Base-by-base conservation (phyloP, 2,797 vertebrate genomes). In the Adelosebastes latens region DNA sequence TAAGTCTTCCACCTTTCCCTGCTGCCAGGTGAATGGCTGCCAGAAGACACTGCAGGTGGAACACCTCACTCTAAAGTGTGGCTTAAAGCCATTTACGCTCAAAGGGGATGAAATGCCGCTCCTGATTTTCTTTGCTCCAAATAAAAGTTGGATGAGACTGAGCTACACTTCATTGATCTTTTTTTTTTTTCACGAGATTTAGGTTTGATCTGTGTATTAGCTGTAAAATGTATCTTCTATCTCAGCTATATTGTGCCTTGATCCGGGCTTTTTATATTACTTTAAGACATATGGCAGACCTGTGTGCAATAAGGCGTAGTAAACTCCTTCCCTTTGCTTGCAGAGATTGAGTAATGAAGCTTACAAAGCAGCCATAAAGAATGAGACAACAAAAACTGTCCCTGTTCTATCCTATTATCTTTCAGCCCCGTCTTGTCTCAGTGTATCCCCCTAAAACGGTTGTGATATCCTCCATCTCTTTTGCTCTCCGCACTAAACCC, bases 401-500 rank as follows among this genome's bases (percentile, higher is more conserved):
- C 70, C 76, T 77, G 83, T 87, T 81, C 80, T 75, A 60, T 80
- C 83, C 82, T 73, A 83, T 90, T 86, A 79, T 84, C 72, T 75
- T 64, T 85, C 72, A 71, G 46, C 79, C 79, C 67, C 13, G 39
- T 72, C 83, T 85, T 79, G 75, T 83, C 78, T 87, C 52, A 12
- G 66, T 60, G 78, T 73, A 46, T 87, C 79, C 83, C 49, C 31
- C 65, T 77, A 79, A 85, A 91, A 89, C 65, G 72, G 49, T 74
- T 53, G 46, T 84, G 78, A 92, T 87, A 79, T 82, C 75, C 56
- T 78, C 82, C 83, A 81, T 91, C 80, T 87, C 71, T 76, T 61
- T 61, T 22, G 53, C 65, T 85, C 80, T 78, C 67, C 46, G 58
- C 61, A 18, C 27, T 77, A 81, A 80, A 71, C 13, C 75, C 61